These are phyloP conservation scores for Poecilia velifera DNA, from an alignment of 2,797 vertebrate genomes.

Conservation along the genomic window DNA sequence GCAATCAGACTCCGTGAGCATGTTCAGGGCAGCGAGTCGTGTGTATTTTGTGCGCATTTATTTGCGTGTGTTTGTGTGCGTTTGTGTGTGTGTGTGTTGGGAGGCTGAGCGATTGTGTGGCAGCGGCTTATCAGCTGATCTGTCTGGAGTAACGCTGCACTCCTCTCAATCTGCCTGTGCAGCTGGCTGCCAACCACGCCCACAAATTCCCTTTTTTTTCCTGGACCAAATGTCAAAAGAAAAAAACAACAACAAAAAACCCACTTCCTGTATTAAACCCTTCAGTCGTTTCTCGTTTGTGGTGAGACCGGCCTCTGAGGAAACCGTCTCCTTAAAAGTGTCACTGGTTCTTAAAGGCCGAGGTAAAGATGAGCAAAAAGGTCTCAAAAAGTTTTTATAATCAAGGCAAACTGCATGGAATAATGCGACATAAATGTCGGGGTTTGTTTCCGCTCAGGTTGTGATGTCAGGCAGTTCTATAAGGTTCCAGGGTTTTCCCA, in stretches of 20 bases:
- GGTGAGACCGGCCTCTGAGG: neutral
- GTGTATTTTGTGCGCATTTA: constrained; percentile 21
- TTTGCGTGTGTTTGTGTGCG: constrained; percentile 27
- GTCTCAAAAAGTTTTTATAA: neutral
- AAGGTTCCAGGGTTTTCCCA: neutral
- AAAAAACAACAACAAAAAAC: no score
- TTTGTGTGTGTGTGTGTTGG: constrained; percentile 20
- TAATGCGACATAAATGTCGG: neutral
- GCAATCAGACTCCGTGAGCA: constrained; percentile 47
- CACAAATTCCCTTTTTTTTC: constrained; percentile 40
- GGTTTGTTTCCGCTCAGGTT: neutral
- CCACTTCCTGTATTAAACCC: constrained; percentile 67
- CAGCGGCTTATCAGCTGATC: constrained; percentile 74
- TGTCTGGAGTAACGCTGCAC: constrained; percentile 65
- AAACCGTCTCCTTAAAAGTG: neutral
- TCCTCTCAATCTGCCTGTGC: constrained; percentile 61
- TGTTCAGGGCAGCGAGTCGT: constrained; percentile 29
- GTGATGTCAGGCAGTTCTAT: neutral
- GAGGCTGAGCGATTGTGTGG: constrained; percentile 61
- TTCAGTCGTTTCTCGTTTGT: constrained; percentile 55
- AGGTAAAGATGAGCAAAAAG: neutral
- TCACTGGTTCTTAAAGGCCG: neutral
- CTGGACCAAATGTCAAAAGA: constrained; percentile 67
- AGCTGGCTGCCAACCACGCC: constrained; percentile 63
- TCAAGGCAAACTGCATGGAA: neutral